Evolutionary conservation across 2,888 invertebrate species (phyloP).

Genomic region (Acleris emargana): DNA sequence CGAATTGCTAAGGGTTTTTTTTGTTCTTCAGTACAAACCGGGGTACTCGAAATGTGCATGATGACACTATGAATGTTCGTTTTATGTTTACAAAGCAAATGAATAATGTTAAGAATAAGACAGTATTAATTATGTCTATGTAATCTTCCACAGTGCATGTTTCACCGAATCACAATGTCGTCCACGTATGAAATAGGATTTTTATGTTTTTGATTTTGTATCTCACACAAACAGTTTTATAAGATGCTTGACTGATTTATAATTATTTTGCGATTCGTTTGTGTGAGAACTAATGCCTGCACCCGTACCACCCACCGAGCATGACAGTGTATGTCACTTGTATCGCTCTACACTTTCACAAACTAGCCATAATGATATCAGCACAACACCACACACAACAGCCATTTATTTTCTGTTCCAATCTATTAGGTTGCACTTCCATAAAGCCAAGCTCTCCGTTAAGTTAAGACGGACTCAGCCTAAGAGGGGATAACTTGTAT

Average conservation of each 20-base stretch:
- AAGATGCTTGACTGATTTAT: constrained; percentile 15
- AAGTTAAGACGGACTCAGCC: neutral
- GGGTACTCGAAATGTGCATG: constrained; percentile 61
- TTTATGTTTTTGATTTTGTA: constrained; percentile 59
- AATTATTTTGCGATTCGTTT: constrained; percentile 47
- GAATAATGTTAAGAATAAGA: constrained; percentile 1
- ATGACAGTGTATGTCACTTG: constrained; percentile 62
- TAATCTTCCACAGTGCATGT: constrained; percentile 76
- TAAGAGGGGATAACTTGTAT: neutral
- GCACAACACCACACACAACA: constrained; percentile 42
- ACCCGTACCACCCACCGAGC: constrained; percentile 78
- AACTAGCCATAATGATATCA: constrained; percentile 41
- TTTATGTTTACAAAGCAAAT: constrained; percentile 10
- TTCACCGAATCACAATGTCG: constrained; percentile 74
- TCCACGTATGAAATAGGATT: constrained; percentile 63
- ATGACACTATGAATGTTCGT: constrained; percentile 46
- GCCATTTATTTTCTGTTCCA: constrained; percentile 37
- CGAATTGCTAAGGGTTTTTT: neutral
- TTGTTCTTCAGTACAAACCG: constrained; percentile 56
- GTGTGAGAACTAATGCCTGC: constrained; percentile 71
- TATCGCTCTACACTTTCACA: constrained; percentile 51
- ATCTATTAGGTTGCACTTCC: constrained; percentile 33
- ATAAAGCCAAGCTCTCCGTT: constrained; percentile 14
- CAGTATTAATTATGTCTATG: constrained; percentile 31
- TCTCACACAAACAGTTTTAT: constrained; percentile 60